Conservation (phyloP, 2,888 invertebrate species). For the Lumbricus terrestris region DNA sequence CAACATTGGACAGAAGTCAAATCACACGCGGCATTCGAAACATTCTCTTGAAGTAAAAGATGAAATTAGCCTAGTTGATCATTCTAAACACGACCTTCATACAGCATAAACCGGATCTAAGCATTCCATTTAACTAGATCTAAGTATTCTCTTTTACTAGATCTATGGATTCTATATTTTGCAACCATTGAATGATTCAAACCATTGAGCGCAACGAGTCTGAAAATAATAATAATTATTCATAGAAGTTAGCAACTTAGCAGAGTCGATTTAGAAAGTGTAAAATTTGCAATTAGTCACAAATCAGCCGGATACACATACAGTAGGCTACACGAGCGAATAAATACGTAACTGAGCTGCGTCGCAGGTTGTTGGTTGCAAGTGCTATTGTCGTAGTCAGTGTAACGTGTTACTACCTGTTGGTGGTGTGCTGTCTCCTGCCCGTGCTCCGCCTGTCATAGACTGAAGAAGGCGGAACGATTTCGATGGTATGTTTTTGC, state of each 20-base stretch:
- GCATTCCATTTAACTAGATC: not conserved
- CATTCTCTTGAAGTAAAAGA: no score
- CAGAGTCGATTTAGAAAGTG: not conserved
- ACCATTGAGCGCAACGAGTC: not conserved
- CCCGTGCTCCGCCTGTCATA: constrained; percentile 43
- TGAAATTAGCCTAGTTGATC: no score
- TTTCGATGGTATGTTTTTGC: constrained; percentile 67
- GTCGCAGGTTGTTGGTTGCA: not conserved
- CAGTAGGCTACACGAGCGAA: no score
- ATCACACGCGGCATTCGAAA: not conserved
- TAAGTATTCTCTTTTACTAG: not conserved
- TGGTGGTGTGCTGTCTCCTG: constrained; percentile 19
- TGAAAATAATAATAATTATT: no score
- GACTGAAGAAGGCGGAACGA: constrained; percentile 65
- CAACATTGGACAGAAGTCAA: not conserved
- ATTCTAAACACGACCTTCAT: not conserved
- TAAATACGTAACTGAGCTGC: no score
- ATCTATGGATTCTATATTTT: not conserved
- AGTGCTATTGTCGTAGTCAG: not conserved
- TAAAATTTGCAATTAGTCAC: not conserved
- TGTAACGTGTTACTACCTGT: not conserved
- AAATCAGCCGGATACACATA: not conserved
- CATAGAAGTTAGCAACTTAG: not conserved
- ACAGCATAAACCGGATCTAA: not conserved
- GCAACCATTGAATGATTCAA: not conserved